Evolutionary conservation across 2,888 invertebrate species (phyloP), one percentile per base, ranked within the genome.

Genomic region (Aethes cnicana): DNA sequence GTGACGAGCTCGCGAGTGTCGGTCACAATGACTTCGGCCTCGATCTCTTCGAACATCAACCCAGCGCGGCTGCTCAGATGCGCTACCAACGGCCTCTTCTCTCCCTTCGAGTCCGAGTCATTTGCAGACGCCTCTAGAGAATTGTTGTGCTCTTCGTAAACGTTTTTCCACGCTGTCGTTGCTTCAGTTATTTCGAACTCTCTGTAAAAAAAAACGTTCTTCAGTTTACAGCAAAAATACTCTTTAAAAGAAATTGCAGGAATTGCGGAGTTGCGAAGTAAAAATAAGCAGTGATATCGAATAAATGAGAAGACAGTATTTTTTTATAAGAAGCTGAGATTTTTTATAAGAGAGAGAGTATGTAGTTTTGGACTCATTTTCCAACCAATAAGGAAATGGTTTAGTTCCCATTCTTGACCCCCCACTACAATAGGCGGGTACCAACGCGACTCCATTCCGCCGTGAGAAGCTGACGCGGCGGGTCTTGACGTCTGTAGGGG

Each of bases 121-220:
- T 85, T 85, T 3, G 73, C 77, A 0, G 86, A 87, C 0, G 77
- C 78, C 56, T 89, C 89, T 12, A 82, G 53, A 0, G 85, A 81
- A 37, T 82, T 84, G 49, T 89, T 87, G 50, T 87, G 86, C 30
- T 88, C 82, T 53, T 85, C 89, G 28, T 89, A 89, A 41, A 87
- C 77, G 49, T 81, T 86, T 59, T 83, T 85, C 89, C 88, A 89
- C 14, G 89, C 85, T 1, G 85, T 88, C 2, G 88, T 87, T 0
- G 77, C 87, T 71, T 87, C 89, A 55, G 85, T 81, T 9, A 82
- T 83, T 9, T 74, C 70, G 54, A 86, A 89, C 54, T 89, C 89
- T 1, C 89, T 89, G 75, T 6, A 61, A 69, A 4, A 7, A 20
- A 9, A 18, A 47, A 50, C 6, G 20, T n/a, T n/a, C n/a, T n/a